These are phyloP conservation scores for Podarcis muralis DNA, from an alignment of 2,113 vertebrate genomes.

Conservation along the genomic window DNA sequence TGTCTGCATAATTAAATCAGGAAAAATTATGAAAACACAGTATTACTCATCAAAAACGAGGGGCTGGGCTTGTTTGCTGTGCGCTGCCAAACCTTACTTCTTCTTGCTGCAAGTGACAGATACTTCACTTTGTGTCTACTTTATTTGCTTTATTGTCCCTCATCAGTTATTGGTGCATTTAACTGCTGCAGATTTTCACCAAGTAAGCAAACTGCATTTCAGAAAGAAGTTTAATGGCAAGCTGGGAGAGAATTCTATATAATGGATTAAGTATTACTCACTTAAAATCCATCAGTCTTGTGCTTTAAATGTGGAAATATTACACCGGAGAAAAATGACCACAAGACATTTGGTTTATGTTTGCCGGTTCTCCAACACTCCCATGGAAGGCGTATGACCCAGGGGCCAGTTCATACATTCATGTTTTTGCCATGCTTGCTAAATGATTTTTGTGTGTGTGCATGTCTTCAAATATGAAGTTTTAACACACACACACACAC, in stretches of 20 bases:
- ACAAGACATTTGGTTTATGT: not conserved
- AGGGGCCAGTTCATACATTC: not conserved
- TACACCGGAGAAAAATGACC: not conserved
- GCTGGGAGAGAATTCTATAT: not conserved
- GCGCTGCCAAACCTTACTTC: constrained; percentile 18
- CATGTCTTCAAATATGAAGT: too few species aligned
- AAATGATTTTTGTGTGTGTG: too few species aligned
- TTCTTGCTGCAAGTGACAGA: constrained; percentile 14
- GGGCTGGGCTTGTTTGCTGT: constrained; percentile 20
- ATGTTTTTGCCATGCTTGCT: too few species aligned
- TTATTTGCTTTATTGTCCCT: constrained; percentile 25
- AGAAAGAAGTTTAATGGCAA: constrained; percentile 15
- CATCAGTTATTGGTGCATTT: constrained; percentile 10
- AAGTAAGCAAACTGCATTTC: constrained; percentile 35
- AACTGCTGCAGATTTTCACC: constrained; percentile 25
- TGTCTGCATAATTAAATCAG: constrained; percentile 31
- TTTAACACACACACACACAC: too few species aligned
- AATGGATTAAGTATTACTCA: not conserved
- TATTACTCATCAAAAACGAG: constrained; percentile 25
- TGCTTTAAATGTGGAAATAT: constrained; percentile 5
- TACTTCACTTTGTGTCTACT: not conserved
- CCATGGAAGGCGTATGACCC: not conserved
- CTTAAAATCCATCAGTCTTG: not conserved
- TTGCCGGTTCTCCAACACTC: not conserved
- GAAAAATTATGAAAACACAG: constrained; percentile 40